These are phyloP conservation scores for Sciurus niger DNA, from an alignment of 2,113 vertebrate species.

Conservation along the genomic window DNA sequence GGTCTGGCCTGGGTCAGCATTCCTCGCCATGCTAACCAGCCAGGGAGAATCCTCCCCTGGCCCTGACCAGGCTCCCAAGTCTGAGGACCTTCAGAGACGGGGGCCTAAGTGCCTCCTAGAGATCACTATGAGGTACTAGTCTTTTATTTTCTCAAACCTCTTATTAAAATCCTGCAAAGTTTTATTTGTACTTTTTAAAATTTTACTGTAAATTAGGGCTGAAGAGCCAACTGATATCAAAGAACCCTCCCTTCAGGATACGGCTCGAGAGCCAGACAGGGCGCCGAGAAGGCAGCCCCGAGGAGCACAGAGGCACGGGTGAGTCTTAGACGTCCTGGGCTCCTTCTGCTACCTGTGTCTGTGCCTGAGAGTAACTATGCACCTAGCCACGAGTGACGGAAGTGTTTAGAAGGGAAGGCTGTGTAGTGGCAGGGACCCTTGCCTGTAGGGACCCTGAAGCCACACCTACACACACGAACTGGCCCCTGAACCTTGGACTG, in stretches of 20 bases:
- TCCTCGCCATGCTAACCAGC: not conserved
- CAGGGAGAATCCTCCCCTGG: not conserved
- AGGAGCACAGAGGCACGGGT: not conserved
- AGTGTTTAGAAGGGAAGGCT: not conserved
- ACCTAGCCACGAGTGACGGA: not conserved
- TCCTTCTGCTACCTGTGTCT: not conserved
- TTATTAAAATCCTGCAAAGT: not conserved
- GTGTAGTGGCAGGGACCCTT: not conserved
- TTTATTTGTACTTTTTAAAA: not conserved
- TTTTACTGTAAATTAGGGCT: not conserved
- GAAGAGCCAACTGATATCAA: not conserved
- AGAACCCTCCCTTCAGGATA: fast-evolving
- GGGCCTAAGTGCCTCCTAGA: conserved; percentile 7
- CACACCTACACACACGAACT: not conserved
- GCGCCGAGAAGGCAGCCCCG: fast-evolving
- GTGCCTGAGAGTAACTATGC: not conserved
- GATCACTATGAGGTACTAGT: conserved; percentile 21
- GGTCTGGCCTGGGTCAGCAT: not conserved
- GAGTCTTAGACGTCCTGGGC: fast-evolving
- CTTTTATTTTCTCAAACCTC: conserved; percentile 27
- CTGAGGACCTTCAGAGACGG: not conserved
- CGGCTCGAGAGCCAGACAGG: not conserved
- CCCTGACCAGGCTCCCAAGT: not conserved
- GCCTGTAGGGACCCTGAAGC: not conserved
- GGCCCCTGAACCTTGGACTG: not conserved